Conservation (phyloP, 2,888 invertebrate species). For the Chrysolina oricalcia region DNA sequence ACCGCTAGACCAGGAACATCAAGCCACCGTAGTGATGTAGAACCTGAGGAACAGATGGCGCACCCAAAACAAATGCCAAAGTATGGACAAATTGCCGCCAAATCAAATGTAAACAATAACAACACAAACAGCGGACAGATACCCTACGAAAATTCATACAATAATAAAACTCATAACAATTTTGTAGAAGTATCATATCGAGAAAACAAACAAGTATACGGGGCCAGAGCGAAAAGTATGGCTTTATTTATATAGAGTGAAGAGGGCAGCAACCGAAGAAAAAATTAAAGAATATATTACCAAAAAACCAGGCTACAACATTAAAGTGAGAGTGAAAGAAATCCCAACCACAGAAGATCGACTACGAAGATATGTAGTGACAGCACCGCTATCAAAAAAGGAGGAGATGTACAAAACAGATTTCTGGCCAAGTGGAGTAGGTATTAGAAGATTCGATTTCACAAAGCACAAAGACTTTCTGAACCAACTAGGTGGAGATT, state of each 20-base stretch:
- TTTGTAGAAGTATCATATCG: too few species aligned
- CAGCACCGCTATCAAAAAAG: slow-evolving; percentile 21
- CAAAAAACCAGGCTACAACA: slow-evolving; percentile 4
- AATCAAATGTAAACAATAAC: too few species aligned
- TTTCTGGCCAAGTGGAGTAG: slow-evolving; percentile 18
- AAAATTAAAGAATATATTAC: background rate
- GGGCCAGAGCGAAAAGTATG: slow-evolving; percentile 15
- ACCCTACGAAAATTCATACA: too few species aligned
- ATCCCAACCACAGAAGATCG: slow-evolving; percentile 17
- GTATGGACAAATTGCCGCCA: too few species aligned
- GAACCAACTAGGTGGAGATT: slow-evolving; percentile 1
- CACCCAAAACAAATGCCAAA: too few species aligned
- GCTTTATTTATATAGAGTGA: slow-evolving; percentile 23
- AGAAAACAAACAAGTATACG: too few species aligned
- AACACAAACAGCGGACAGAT: too few species aligned
- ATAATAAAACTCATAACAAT: too few species aligned
- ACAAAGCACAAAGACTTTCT: slow-evolving; percentile 15
- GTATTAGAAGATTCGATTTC: slow-evolving; percentile 26
- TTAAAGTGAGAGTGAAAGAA: slow-evolving; percentile 1
- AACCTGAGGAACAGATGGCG: too few species aligned
- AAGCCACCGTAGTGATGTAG: too few species aligned
- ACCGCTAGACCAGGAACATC: too few species aligned
- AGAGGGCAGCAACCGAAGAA: background rate
- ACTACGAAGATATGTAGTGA: slow-evolving; percentile 25
- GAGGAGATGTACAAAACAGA: slow-evolving; percentile 15